Percentiles rank a stretch among this genome's conserved stretches.
These are phyloP conservation scores for Mustela lutreola DNA, from an alignment of 2,113 vertebrate species.

Conservation along the genomic window DNA sequence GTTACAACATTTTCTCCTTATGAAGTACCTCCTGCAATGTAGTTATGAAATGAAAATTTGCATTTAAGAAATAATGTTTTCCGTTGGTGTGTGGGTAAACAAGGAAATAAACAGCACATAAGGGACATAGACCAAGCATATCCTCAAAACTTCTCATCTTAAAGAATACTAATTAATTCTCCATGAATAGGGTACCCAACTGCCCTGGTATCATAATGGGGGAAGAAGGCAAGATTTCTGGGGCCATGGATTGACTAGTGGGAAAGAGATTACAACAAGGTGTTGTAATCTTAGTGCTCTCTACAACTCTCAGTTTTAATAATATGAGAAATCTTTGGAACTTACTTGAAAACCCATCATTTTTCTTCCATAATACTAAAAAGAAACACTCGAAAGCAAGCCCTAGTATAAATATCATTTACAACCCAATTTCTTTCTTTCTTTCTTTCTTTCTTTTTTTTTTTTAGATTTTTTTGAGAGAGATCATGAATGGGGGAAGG, in stretches of 20 bases:
- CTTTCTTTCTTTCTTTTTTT: neutral
- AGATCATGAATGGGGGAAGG: neutral
- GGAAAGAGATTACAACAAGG: neutral
- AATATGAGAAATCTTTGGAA: neutral
- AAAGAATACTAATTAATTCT: slow-evolving; percentile 1
- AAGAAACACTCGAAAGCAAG: neutral
- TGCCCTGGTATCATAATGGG: neutral
- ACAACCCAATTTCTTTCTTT: neutral
- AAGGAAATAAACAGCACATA: slow-evolving; percentile 32
- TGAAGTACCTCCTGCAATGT: neutral
- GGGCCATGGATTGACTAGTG: neutral
- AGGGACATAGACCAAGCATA: neutral
- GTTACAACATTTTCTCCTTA: neutral
- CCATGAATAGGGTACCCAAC: neutral
- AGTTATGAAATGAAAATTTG: slow-evolving; percentile 9
- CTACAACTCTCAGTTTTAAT: neutral
- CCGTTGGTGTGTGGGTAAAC: neutral
- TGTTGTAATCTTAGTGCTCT: neutral
- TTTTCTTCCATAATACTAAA: slow-evolving; percentile 52
- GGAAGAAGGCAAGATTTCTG: neutral
- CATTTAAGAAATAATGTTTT: slow-evolving; percentile 23
- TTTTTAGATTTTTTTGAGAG: no score
- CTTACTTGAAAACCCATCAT: neutral
- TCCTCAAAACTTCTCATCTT: slow-evolving; percentile 13
- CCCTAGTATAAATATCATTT: neutral